Base-by-base conservation (phyloP, 2,113 vertebrate genomes). In the Motacilla alba region DNA sequence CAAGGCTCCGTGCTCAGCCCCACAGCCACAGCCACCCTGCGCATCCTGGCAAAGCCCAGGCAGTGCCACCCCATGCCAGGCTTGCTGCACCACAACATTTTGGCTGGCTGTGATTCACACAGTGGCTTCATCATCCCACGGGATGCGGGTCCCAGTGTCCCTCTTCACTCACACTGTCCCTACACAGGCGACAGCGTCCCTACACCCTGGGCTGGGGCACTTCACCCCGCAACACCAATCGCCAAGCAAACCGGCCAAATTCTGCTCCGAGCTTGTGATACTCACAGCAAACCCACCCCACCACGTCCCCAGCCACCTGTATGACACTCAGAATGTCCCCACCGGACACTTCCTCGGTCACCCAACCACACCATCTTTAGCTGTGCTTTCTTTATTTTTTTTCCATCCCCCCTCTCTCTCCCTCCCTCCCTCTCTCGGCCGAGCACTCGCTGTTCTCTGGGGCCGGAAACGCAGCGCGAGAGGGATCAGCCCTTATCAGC, bases 401-500 rank as follows among this genome's bases (percentile, higher is more conserved):
- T 33, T 10, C 31, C 70, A 18, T 31, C 55, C 43, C 47, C 11
- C 23, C 18, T 31, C 50, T 27, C 3, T 67, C 87, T 58, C 4
- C 56, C 56, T 83, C 68, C 52, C 59, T 83, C 68, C 52, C 59
- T 76, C 35, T 21, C 79, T 75, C 0, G 1, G 41, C 83, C 1
- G 5, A 93, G 93, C 63, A 96, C 96, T 87, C 22, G 1, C 28
- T 90, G 92, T 93, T 85, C 94, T 92, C 14, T 83, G 82, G 67
- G 94, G 88, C 95, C 88, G 96, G 95, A 96, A 95, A 64, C 13
- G 4, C 82, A 79, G 78, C 7, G 9, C 0, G 82, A 91, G 87
- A 90, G 41, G 85, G 66, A 82, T 50, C 85, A 69, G 78, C 82
- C 53, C 96, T 94, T 96, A 96, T 95, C 96, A 83, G 90, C 39